phyloP scores from a whole-genome alignment of 2,797 vertebrate genomes.

The Merluccius polli region DNA sequence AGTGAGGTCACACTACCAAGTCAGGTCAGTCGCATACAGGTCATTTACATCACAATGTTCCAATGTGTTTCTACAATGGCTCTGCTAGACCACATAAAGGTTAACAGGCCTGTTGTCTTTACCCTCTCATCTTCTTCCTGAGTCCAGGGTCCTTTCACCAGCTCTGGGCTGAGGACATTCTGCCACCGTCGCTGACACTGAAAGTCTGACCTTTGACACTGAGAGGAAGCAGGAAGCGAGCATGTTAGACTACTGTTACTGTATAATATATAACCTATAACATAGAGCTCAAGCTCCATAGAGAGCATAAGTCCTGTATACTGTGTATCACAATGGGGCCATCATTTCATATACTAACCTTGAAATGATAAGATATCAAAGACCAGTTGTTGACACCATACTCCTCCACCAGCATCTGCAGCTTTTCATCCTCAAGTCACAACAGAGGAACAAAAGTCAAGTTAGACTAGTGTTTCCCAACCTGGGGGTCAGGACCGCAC shows the following conservation, averaged over 20 bases:
- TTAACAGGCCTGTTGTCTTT: constrained; percentile 32
- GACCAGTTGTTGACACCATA: constrained; percentile 90
- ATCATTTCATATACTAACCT: constrained; percentile 27
- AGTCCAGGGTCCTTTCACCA: constrained; percentile 96
- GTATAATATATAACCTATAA: background rate
- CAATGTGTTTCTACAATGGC: background rate
- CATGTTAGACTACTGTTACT: background rate
- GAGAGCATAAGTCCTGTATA: background rate
- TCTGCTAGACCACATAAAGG: background rate
- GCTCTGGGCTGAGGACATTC: constrained; percentile 87
- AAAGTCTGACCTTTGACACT: constrained; percentile 84
- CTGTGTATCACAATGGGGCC: background rate
- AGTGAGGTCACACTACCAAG: too few relatives aligned
- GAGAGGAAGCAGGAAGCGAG: constrained; percentile 23
- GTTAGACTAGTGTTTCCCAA: background rate
- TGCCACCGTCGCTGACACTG: constrained; percentile 91
- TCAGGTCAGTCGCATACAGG: background rate
- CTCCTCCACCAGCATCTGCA: constrained; percentile 85
- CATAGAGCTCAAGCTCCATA: background rate
- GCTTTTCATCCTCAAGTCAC: constrained; percentile 80
- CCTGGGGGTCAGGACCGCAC: background rate
- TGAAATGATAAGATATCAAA: constrained; percentile 73
- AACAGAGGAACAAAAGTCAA: background rate
- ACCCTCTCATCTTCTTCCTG: constrained; percentile 93
- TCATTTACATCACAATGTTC: background rate